Conservation (phyloP, 2,888 invertebrate species). For the Halocaridina rubra region DNA sequence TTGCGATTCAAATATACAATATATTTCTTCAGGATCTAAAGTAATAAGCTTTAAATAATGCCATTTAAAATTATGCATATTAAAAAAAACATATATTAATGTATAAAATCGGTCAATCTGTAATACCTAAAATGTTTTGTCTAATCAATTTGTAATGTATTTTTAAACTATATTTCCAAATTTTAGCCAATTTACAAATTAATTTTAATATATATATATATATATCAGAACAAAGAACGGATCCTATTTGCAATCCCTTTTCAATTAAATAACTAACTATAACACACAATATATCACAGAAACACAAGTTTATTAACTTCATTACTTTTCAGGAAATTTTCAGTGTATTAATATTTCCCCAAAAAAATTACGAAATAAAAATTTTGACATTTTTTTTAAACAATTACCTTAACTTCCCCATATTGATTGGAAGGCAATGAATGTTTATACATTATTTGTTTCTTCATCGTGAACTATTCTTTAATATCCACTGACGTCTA, state of each 20-base stretch:
- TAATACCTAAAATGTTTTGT: no score
- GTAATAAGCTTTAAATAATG: no score
- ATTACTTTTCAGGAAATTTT: neutral
- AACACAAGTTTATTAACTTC: neutral
- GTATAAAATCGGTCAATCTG: no score
- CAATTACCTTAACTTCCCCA: slow-evolving; percentile 34
- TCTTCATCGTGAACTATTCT: slow-evolving; percentile 38
- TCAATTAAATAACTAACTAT: neutral
- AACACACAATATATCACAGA: neutral
- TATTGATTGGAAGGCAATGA: slow-evolving; percentile 8
- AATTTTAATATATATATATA: neutral
- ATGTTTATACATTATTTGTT: slow-evolving; percentile 57
- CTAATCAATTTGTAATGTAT: no score
- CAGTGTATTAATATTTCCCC: neutral
- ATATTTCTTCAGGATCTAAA: no score
- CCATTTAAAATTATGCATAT: no score
- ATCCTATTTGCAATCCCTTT: neutral
- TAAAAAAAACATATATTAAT: no score
- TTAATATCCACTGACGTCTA: neutral
- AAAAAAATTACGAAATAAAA: neutral
- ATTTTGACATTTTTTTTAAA: no score
- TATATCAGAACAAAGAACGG: neutral
- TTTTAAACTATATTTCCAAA: neutral
- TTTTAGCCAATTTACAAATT: neutral
- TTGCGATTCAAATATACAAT: no score